These are phyloP conservation scores for Drosophila mercatorum DNA, from an alignment of 2,888 invertebrate genomes.

Conservation along the genomic window DNA sequence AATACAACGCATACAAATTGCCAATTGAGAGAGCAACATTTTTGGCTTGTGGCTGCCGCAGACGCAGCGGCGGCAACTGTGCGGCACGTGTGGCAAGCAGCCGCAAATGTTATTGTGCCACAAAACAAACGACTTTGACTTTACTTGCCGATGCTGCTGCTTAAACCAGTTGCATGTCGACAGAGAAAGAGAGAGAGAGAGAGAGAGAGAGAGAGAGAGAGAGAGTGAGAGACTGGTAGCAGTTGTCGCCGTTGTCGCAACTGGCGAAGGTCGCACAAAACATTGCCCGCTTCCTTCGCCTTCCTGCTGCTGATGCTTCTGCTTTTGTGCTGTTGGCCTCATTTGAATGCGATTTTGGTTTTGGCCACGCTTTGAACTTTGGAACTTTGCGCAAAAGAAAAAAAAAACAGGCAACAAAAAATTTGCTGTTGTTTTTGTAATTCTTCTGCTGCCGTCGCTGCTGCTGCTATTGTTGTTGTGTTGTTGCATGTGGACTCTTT, in stretches of 20 bases:
- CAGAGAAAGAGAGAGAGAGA: background rate
- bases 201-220: background rate
- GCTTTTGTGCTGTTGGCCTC: constrained; percentile 31
- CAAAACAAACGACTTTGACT: constrained; percentile 60
- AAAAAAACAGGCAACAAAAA: background rate
- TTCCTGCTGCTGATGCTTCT: constrained; percentile 4
- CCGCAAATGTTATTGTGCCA: constrained; percentile 38
- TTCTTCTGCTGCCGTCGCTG: constrained; percentile 2
- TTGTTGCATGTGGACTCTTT: constrained; percentile 52
- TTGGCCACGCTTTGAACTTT: constrained; percentile 70
- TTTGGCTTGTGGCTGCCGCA: constrained; percentile 34
- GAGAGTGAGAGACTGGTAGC: constrained; percentile 19
- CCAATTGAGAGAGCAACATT: constrained; percentile 31
- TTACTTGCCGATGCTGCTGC: constrained; percentile 29
- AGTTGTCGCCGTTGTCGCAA: constrained; percentile 49
- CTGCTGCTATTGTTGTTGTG: constrained; percentile 36
- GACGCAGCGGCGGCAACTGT: constrained; percentile 29
- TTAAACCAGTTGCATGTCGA: constrained; percentile 74
- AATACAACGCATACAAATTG: constrained; percentile 35
- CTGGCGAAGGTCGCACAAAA: constrained; percentile 63
- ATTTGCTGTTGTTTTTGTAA: constrained; percentile 1
- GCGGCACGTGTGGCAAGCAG: constrained; percentile 41
- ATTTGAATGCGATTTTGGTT: constrained; percentile 64
- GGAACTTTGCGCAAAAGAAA: constrained; percentile 22
- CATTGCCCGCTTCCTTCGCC: constrained; percentile 2